Evolutionary conservation across 2,113 vertebrate genomes (phyloP).

Genomic region (Benitochromis conjunctus): DNA sequence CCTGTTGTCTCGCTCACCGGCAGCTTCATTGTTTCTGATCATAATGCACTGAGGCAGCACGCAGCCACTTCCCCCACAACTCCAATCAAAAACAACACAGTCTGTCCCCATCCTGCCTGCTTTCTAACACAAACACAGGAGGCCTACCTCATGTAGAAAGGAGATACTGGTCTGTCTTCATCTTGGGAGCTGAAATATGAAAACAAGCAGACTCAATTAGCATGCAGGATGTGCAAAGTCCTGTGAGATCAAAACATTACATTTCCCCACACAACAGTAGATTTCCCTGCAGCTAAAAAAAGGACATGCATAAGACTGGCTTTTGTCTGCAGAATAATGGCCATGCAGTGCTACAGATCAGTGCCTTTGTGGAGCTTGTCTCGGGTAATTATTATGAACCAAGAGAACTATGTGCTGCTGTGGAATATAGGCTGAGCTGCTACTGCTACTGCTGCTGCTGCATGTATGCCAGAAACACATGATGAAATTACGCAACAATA

Average conservation of each 20-base stretch:
- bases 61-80: conserved; percentile 18
- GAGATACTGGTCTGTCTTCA: conserved; percentile 86
- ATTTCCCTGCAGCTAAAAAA: conserved; percentile 29
- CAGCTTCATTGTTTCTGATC: conserved; percentile 44
- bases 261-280: background rate
- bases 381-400: conserved; percentile 58
- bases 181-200: conserved; percentile 79
- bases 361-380: conserved; percentile 61
- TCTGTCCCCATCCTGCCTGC: background rate
- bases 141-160: conserved; percentile 89
- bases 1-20: conserved; percentile 1
- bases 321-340: conserved; percentile 71
- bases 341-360: conserved; percentile 35
- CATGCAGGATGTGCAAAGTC: background rate
- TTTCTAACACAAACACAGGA: background rate
- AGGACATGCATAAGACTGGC: conserved; percentile 28
- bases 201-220: conserved; percentile 27
- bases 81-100: conserved; percentile 34
- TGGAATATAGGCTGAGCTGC: conserved; percentile 5
- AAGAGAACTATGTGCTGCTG: conserved; percentile 19
- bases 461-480: conserved; percentile 32
- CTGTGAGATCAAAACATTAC: conserved; percentile 9
- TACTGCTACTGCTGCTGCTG: background rate
- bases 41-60: conserved; percentile 34
- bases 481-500: conserved; percentile 53